Evolutionary conservation across 2,797 vertebrate species (phyloP), one percentile per base, ranked within the genome.

Genomic region (Allobates femoralis): DNA sequence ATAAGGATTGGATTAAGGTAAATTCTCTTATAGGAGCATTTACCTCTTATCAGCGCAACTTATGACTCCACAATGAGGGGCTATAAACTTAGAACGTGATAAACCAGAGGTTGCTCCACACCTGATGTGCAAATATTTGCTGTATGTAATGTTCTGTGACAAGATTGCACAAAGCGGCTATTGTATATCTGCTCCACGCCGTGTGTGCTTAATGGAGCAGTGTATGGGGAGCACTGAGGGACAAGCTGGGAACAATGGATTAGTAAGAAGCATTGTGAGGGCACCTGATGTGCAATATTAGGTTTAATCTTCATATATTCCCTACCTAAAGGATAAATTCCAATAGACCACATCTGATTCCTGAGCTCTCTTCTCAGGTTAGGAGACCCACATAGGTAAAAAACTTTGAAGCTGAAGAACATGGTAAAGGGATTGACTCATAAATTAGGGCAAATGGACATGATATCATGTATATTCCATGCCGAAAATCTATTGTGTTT

Each of bases 41-140:
- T 71, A 67, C 18, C 28, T 79, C 81, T 87, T 87, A 87, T 87
- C 86, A 67, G 86, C 21, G 11, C 23, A 58, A 53, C 81, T 81
- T 77, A 81, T 60, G 73, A 78, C 32, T 71, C 58, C 26, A 69
- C 73, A 82, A 86, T 89, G 86, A 69, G 75, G 82, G 85, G 71
- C 84, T 69, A 77, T 30, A 89, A 85, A 88, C 83, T 86, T 91
- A 71, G 46, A 84, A 82, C 0, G 71, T 83, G 71, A 85, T 85
- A 50, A 83, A 80, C 88, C 76, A 86, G 85, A 0, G 2, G 82
- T 83, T 88, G 77, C 86, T 84, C 85, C 85, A 91, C 90, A 91
- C 90, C 91, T 91, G 85, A 85, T 89, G 74, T 50, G 90, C 87
- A 91, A 90, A 92, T 90, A 91, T 92, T 92, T 89, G 84, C 87